phyloP scores from a whole-genome alignment of 1,140 invertebrate species.

The Panonychus citri region DNA sequence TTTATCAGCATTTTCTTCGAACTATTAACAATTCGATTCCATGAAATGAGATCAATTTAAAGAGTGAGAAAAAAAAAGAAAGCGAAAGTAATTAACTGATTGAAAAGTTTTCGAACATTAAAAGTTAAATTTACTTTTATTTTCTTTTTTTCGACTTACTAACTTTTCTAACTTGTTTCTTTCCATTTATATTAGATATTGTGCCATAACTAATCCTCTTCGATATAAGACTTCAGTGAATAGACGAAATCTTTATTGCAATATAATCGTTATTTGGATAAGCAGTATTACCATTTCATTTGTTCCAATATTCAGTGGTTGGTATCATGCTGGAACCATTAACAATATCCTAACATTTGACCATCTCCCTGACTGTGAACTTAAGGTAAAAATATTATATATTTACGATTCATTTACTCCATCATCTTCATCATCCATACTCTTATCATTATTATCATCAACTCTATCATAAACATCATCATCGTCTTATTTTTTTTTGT shows the following conservation, averaged over 20 bases:
- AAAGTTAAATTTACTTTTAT: too few species aligned
- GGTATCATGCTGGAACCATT: constrained; percentile 33
- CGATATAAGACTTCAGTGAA: constrained; percentile 69
- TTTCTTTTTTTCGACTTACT: too few species aligned
- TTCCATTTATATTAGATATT: constrained; percentile 19
- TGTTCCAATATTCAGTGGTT: constrained; percentile 64
- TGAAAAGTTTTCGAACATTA: too few species aligned
- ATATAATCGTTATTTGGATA: constrained; percentile 67
- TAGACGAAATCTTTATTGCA: constrained; percentile 52
- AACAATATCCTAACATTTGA: constrained; percentile 25
- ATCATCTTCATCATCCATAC: not conserved
- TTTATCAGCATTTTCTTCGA: too few species aligned
- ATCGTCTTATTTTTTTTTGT: too few species aligned
- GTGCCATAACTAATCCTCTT: constrained; percentile 69
- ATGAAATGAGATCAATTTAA: too few species aligned
- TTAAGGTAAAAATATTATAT: too few species aligned
- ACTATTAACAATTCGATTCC: too few species aligned
- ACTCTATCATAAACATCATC: too few species aligned
- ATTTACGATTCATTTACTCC: not conserved
- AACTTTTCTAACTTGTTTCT: too few species aligned
- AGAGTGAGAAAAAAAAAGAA: too few species aligned
- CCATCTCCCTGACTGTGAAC: constrained; percentile 9
- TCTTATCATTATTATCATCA: not conserved
- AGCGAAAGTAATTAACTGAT: too few species aligned
- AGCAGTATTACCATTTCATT: constrained; percentile 65